Evolutionary conservation across 1,140 invertebrate species (phyloP), one percentile per base, ranked within the genome.

Genomic region (Scaptomyza hsui): DNA sequence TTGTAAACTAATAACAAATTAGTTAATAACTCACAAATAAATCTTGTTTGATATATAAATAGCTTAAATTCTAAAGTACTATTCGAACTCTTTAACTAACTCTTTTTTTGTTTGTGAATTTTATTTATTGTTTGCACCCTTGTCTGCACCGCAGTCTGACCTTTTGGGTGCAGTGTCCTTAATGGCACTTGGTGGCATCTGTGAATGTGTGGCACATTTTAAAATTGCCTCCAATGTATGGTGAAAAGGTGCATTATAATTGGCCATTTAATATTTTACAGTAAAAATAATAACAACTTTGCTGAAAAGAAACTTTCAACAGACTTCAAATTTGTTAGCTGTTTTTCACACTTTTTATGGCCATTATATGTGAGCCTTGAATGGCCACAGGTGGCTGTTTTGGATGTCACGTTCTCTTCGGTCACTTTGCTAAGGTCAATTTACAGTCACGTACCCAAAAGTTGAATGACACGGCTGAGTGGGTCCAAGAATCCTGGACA

Each of bases 181-280:
- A 55, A 37, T 6, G 51, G 4, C 16, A 21, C 56, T 65, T 48
- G 42, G 64, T 59, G 69, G 63, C 65, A 57, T 26, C 39, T 29
- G 47, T 12, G 26, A 19, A 21, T 15, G 12, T 44, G 41, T 10
- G 9, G 7, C 4, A 1, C 67, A 52, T 61, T 51, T 61, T 37
- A 51, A 59, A 70, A 60, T 24, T 42, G 42, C 18, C 70, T 62
- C 55, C 13, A 72, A 44, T 70, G 74, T 19, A 63, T 71, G 70
- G 67, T 75, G 61, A 53, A 72, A 29, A 79, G 80, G 72, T 85
- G 81, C 61, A 65, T 74, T 75, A 72, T 78, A 78, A 88, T 81
- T 86, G 81, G 77, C 82, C 78, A 81, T 86, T 86, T 77, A 53
- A 55, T 45, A 55, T 76, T 86, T 86, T 77, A 77, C 81, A 85